Evolutionary conservation across 2,888 invertebrate species (phyloP).

Genomic region (Phengaris arion): DNA sequence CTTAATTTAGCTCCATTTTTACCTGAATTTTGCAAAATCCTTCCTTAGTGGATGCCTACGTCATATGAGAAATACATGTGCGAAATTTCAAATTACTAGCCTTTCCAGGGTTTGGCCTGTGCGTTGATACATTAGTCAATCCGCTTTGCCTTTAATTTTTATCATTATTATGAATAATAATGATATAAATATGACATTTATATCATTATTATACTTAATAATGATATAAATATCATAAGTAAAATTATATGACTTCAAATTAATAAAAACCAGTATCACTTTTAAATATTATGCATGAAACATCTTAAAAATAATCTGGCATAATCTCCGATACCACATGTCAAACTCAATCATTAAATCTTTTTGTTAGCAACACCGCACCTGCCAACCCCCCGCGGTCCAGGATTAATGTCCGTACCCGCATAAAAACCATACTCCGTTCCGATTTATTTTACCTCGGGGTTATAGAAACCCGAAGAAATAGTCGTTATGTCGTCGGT

Average conservation of each 20-base stretch:
- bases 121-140: too few species aligned
- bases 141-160: too few species aligned
- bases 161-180: too few species aligned
- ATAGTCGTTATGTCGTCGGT: neutral
- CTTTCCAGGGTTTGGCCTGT: too few species aligned
- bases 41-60: too few species aligned
- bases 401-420: constrained; percentile 55
- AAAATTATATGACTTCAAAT: neutral
- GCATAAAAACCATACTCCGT: neutral
- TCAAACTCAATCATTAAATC: constrained; percentile 35
- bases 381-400: constrained; percentile 68
- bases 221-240: neutral
- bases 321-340: constrained; percentile 38
- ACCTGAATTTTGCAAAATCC: too few species aligned
- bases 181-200: too few species aligned
- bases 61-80: too few species aligned
- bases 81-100: too few species aligned
- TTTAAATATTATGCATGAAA: neutral
- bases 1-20: too few species aligned
- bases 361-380: constrained; percentile 52
- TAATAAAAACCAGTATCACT: neutral
- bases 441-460: neutral
- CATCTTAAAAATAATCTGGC: constrained; percentile 15
- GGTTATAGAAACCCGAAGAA: too few species aligned
- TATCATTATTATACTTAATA: too few species aligned